Evolutionary conservation across 2,113 vertebrate genomes (phyloP).

Genomic region (Pangasianodon gigas): DNA sequence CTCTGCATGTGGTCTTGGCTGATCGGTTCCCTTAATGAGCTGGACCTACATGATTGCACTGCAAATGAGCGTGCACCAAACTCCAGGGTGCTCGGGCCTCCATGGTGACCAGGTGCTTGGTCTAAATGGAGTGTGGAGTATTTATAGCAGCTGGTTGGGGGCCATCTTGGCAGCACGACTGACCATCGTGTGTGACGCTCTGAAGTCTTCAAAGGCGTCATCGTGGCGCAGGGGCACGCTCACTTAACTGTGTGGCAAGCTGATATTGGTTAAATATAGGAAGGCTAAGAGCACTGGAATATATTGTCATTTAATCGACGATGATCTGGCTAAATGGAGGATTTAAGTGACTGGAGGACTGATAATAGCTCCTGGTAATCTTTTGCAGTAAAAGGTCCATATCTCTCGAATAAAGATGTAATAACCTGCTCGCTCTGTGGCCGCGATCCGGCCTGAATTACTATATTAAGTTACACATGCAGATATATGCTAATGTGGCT

Average conservation of each 20-base stretch:
- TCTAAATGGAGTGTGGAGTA: conserved; percentile 47
- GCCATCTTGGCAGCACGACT: conserved; percentile 18
- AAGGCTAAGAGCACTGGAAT: background rate
- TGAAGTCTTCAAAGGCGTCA: background rate
- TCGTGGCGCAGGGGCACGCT: background rate
- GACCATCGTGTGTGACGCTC: background rate
- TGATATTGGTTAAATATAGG: conserved; percentile 31
- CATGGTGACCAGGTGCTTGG: conserved; percentile 43
- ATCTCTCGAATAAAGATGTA: conserved; percentile 27
- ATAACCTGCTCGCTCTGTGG: conserved; percentile 7
- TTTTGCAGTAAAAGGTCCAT: conserved; percentile 27
- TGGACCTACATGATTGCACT: conserved; percentile 47
- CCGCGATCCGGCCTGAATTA: conserved; percentile 12
- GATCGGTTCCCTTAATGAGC: conserved; percentile 33
- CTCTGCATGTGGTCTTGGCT: conserved; percentile 29
- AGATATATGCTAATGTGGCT: conserved; percentile 44
- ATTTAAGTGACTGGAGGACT: conserved; percentile 25
- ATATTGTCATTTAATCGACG: conserved; percentile 33
- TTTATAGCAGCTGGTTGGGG: conserved; percentile 42
- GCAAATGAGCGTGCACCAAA: conserved; percentile 43
- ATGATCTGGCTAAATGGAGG: conserved; percentile 31
- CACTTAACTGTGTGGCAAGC: background rate
- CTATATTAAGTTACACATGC: conserved; percentile 40
- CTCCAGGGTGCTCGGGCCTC: conserved; percentile 19
- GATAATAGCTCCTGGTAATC: conserved; percentile 32